phyloP scores from a whole-genome alignment of 2,797 vertebrate genomes.

The Sternotherus odoratus region DNA sequence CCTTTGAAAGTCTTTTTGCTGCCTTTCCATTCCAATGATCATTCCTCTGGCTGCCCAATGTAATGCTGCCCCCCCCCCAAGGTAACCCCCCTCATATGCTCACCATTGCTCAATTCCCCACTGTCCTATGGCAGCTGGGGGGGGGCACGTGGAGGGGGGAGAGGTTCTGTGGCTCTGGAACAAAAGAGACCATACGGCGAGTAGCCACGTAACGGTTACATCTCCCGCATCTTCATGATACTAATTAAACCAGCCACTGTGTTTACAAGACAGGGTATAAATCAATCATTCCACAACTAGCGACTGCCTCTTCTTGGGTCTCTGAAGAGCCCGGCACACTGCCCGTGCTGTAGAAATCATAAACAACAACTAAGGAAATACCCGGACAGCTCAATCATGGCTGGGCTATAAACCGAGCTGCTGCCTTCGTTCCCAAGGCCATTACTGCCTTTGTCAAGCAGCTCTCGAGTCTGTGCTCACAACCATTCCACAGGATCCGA shows the following conservation, averaged over 20 bases:
- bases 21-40: background rate
- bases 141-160: background rate
- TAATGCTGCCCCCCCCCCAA: too few species aligned
- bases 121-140: background rate
- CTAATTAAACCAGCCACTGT: background rate
- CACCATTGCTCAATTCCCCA: background rate
- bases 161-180: background rate
- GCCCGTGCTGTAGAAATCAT: background rate
- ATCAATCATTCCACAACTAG: background rate
- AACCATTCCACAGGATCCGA: background rate
- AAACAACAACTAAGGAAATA: background rate
- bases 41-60: background rate
- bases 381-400: background rate
- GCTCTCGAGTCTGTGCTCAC: background rate
- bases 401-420: rapidly evolving
- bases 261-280: background rate
- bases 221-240: background rate
- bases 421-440: background rate
- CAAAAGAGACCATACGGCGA: background rate
- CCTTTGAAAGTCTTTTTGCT: background rate
- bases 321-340: background rate
- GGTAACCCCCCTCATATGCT: background rate
- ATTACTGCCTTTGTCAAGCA: background rate
- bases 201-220: too few species aligned
- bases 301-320: background rate